These are phyloP conservation scores for Steromphala cineraria DNA, from an alignment of 2,888 invertebrate species.

Conservation along the genomic window DNA sequence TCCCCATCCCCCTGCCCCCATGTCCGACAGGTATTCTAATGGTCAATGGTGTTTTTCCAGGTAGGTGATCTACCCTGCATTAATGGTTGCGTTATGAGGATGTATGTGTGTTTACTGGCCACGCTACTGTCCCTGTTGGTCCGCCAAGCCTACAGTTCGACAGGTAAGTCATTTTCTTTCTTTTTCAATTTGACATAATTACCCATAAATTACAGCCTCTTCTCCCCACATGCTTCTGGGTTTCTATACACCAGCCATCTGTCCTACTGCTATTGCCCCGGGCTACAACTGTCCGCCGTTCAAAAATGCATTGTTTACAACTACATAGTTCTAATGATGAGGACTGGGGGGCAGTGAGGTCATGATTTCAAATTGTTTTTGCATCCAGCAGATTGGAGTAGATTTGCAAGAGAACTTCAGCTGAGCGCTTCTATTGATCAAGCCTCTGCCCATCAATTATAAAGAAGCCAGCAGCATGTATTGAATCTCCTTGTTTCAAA, in stretches of 20 bases:
- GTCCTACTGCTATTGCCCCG: background rate
- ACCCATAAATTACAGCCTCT: background rate
- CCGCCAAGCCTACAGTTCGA: background rate
- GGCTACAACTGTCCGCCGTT: too few species aligned
- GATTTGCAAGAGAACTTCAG: background rate
- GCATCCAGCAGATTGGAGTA: background rate
- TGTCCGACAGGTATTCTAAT: slow-evolving; percentile 4
- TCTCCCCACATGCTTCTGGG: background rate
- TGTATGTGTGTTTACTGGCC: slow-evolving; percentile 31
- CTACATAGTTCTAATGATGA: too few species aligned
- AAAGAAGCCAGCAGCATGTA: too few species aligned
- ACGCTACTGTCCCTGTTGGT: slow-evolving; percentile 25
- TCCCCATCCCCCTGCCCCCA: background rate
- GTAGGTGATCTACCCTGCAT: slow-evolving; percentile 43
- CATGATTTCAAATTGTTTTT: background rate
- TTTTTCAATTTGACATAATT: slow-evolving; percentile 1
- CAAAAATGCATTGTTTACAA: too few species aligned
- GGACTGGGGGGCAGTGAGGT: too few species aligned
- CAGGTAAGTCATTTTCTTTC: slow-evolving; percentile 14
- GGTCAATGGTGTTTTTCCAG: slow-evolving; percentile 27
- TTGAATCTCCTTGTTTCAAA: too few species aligned
- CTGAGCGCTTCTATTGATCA: background rate
- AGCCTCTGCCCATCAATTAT: background rate
- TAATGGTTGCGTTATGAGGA: slow-evolving; percentile 41
- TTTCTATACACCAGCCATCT: background rate